A percentile compares a stretch with the other conserved stretches of the same genome.
These are phyloP conservation scores for Cyprinodon brontotheroides DNA, from an alignment of 2,113 vertebrate genomes.

Conservation along the genomic window DNA sequence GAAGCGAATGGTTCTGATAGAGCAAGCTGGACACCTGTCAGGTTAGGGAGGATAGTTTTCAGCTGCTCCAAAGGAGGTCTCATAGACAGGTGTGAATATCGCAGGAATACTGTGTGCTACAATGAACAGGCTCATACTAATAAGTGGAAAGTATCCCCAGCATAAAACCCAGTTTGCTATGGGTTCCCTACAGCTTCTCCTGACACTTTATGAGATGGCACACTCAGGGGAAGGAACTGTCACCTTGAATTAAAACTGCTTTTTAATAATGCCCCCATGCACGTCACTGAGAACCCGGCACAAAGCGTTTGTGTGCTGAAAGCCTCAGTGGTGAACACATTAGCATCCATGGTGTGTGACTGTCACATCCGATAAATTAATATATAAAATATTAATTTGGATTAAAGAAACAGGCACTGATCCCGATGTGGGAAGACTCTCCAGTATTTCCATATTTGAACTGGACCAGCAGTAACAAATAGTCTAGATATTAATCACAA, in stretches of 20 bases:
- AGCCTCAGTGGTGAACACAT: conserved; percentile 17
- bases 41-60: neutral
- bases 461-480: neutral
- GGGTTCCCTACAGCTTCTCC: conserved; percentile 16
- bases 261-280: conserved; percentile 51
- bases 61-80: conserved; percentile 23
- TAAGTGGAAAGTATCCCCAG: conserved; percentile 22
- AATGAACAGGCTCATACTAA: neutral
- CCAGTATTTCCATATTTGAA: too few relatives aligned
- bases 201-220: conserved; percentile 43
- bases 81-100: conserved; percentile 12
- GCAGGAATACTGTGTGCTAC: conserved; percentile 15
- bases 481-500: neutral
- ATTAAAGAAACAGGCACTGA: neutral
- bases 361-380: conserved; percentile 27
- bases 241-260: conserved; percentile 66
- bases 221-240: conserved; percentile 53
- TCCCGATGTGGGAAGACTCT: neutral
- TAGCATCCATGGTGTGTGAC: conserved; percentile 20
- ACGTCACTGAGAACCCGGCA: conserved; percentile 45
- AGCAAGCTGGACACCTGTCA: conserved; percentile 34
- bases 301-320: conserved; percentile 36
- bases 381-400: conserved; percentile 28
- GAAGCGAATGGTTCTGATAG: conserved; percentile 22
- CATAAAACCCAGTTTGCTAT: conserved; percentile 34